Base-by-base conservation (phyloP, 2,113 vertebrate genomes). In the Mungos mungo region DNA sequence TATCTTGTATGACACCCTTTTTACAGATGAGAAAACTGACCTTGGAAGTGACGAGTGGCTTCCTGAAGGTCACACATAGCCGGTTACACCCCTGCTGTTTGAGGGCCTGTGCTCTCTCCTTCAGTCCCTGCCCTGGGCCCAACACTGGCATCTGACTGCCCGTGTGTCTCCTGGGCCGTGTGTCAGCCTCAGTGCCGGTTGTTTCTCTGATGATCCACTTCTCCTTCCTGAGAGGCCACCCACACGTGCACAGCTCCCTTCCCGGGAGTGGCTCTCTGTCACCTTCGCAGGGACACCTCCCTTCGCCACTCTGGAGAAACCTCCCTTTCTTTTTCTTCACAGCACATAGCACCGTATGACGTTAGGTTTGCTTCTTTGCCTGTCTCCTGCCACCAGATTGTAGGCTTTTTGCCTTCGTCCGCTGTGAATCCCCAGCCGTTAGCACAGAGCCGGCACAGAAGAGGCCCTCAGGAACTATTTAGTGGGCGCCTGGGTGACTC, bases 171-270 rank as follows among this genome's bases (percentile, higher is more conserved):
- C 45, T 0, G 11, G 18, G 54, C 68, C 29, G 19, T 31, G 35
- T 27, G 33, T 72, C 12, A 12, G 71, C 68, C 45, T 25, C 25
- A 4, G 25, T 47, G 15, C 19, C 5, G 5, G 14, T 12, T 3
- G 31, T 71, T 54, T 47, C 80, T 45, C 47, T 13, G 1, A 33
- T 29, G 19, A 50, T 7, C 11, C 16, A 0, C 31, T 33, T 52
- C 35, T 57, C 29, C 45, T 3, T 7, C 54, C 2, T 11, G 27
- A 38, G 72, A 33, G 15, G 33, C 21, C 16, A 45, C 33, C 4
- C 0, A 4, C 21, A 0, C 0, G 6, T 41, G 2, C 25, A 9
- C 12, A 4, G 31, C 50, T 5, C 38, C 18, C 21, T 81, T 80
- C 25, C 38, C 38, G 0, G 12, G 29, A 5, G 31, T 0, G 1